Conservation (phyloP, 2,113 vertebrate species). For the Stictonetta naevosa region DNA sequence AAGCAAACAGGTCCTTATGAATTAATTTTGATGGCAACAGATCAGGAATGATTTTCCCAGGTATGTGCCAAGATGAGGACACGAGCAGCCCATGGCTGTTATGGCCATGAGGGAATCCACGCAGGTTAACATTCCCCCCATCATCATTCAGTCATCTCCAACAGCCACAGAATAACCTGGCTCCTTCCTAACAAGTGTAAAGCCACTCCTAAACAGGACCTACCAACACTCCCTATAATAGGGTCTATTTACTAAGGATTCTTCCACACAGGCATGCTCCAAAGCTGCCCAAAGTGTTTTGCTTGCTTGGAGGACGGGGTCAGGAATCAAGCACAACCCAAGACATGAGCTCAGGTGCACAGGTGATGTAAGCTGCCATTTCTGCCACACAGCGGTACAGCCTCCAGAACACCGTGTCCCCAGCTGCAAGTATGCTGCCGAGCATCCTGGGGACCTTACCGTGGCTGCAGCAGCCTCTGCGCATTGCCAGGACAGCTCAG, state of each 20-base stretch:
- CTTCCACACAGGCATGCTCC: neutral
- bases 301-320: neutral
- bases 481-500: neutral
- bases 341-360: neutral
- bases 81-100: rapidly evolving
- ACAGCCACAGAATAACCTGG: neutral
- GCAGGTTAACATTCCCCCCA: neutral
- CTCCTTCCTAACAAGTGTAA: neutral
- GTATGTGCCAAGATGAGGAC: neutral
- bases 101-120: neutral
- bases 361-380: neutral
- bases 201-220: neutral
- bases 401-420: neutral
- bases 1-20: neutral
- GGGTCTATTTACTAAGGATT: neutral
- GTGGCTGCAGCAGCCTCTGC: too few relatives aligned
- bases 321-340: neutral
- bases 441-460: rapidly evolving
- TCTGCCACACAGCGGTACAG: neutral
- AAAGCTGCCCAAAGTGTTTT: neutral
- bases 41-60: neutral
- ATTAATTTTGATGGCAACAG: neutral
- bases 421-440: neutral
- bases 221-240: rapidly evolving
- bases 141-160: neutral